These are phyloP conservation scores for Struthidea cinerea DNA, from an alignment of 2,113 vertebrate species.

Conservation along the genomic window DNA sequence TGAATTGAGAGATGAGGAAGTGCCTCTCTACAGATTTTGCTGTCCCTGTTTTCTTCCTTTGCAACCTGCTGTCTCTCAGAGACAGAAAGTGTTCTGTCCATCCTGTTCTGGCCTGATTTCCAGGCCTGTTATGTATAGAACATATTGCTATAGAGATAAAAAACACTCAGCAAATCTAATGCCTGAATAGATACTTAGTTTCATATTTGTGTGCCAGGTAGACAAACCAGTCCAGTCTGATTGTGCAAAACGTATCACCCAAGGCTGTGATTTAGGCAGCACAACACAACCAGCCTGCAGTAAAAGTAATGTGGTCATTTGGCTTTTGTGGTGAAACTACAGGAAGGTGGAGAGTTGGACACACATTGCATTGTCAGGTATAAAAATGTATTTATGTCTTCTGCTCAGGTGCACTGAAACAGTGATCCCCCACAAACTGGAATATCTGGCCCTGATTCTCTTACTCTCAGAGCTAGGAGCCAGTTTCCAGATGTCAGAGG, in stretches of 20 bases:
- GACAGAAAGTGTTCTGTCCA: background rate
- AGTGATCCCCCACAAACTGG: background rate
- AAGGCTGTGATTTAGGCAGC: background rate
- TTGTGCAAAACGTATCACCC: background rate
- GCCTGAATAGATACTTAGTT: background rate
- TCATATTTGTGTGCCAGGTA: background rate
- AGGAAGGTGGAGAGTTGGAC: background rate
- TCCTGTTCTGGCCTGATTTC: background rate
- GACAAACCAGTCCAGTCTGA: background rate
- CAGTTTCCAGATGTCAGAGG: background rate
- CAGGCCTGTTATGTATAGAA: background rate
- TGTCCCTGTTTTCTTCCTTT: background rate
- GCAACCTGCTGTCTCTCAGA: background rate
- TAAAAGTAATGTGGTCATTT: background rate
- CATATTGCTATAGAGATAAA: background rate
- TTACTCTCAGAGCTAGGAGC: fast-evolving
- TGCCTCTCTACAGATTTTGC: background rate
- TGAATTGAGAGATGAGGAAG: background rate
- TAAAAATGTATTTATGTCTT: background rate
- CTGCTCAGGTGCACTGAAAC: background rate
- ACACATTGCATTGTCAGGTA: background rate
- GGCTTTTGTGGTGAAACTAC: background rate
- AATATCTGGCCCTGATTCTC: background rate
- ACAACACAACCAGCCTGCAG: background rate
- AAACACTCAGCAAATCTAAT: background rate